Evolutionary conservation across 37 sponge, comb jelly and placozoan genomes (phyloP), one percentile per base, ranked within the genome.

Genomic region (Theonella swinhoei): DNA sequence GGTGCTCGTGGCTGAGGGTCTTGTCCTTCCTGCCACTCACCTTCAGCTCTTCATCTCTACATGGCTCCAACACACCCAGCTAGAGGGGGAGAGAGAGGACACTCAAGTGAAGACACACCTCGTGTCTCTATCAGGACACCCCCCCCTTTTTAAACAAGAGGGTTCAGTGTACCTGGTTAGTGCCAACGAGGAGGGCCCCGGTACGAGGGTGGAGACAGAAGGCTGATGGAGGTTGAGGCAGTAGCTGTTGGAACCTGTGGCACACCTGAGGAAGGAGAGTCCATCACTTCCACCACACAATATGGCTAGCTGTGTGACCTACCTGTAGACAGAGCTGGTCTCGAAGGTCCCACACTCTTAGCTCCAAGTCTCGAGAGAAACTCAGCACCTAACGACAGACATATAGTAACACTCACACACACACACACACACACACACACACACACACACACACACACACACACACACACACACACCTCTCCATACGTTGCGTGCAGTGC

Each of bases 261-360:
- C 84, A 84, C 61, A n/a, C 80, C n/a, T n/a, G n/a, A n/a, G n/a
- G n/a, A n/a, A n/a, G n/a, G n/a, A n/a, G n/a, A n/a, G n/a, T n/a
- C n/a, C n/a, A n/a, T n/a, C n/a, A n/a, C n/a, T n/a, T n/a, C n/a
- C n/a, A n/a, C n/a, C n/a, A n/a, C n/a, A n/a, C n/a, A n/a, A n/a
- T n/a, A n/a, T n/a, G n/a, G n/a, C n/a, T n/a, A n/a, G n/a, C n/a
- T n/a, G n/a, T 1, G 83, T 66, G n/a, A n/a, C n/a, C n/a, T n/a
- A n/a, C n/a, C 78, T 97, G 98, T 22, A 97, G 79, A 58, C 98
- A 97, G 62, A 72, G 80, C 83, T 97, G 98, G 75, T 91, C 91
- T 65, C 82, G 83, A 26, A 97, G 73, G 59, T 83, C 87, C 98
- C 98, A 97, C 19, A 97, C 93, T 28, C 91, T 42, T 39, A 93